Evolutionary conservation across 2,888 invertebrate genomes (phyloP).

Genomic region (Apamea crenata): DNA sequence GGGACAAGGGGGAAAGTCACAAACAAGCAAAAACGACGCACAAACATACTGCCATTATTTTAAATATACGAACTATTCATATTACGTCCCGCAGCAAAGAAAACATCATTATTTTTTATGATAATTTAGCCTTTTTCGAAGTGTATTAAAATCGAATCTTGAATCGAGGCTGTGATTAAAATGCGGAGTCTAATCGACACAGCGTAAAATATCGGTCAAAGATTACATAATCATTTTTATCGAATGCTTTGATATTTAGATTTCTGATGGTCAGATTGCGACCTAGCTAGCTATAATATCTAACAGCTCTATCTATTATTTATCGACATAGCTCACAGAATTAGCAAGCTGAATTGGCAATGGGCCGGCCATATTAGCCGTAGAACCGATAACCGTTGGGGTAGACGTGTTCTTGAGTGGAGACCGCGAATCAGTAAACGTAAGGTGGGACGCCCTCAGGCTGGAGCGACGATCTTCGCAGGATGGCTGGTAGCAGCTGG

Average conservation of each 20-base stretch:
- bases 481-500: too few species aligned
- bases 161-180: conserved; percentile 21
- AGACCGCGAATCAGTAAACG: too few species aligned
- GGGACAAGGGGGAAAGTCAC: conserved; percentile 14
- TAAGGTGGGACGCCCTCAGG: too few species aligned
- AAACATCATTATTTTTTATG: conserved; percentile 46
- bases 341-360: too few species aligned
- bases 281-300: too few species aligned
- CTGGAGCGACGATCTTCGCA: too few species aligned
- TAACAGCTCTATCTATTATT: too few species aligned
- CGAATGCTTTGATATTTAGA: conserved; percentile 21
- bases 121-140: conserved; percentile 6
- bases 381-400: too few species aligned
- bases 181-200: conserved; percentile 37
- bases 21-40: conserved; percentile 28
- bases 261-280: conserved; percentile 5
- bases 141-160: conserved; percentile 17
- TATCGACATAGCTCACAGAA: too few species aligned
- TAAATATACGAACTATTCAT: conserved; percentile 41
- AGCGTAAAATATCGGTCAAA: conserved; percentile 43
- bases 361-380: too few species aligned
- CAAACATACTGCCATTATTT: conserved; percentile 43
- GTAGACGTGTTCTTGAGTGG: too few species aligned
- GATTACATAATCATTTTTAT: conserved; percentile 29
- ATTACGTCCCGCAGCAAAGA: conserved; percentile 1